Evolutionary conservation across 2,113 vertebrate species (phyloP), one percentile per base, ranked within the genome.

Genomic region (Colistium nudipinnis): DNA sequence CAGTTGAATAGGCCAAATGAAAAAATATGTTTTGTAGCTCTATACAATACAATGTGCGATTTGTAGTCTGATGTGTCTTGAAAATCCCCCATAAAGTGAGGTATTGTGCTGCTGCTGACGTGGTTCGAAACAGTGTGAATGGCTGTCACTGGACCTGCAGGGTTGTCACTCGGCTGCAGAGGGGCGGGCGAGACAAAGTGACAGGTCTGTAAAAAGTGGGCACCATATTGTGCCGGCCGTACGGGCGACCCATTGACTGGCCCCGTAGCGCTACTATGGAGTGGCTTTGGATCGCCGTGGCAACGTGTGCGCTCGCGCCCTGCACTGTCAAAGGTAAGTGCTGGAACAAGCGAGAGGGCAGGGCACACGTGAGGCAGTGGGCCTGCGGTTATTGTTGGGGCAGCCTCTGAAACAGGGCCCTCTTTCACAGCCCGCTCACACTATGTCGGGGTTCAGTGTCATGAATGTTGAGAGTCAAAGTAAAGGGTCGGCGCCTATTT

Each of bases 301-400:
- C 85, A 88, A 89, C 88, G 35, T 92, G 83, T 69, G 70, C 86
- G 74, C 85, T 93, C 41, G 51, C 66, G 68, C 83, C 80, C 70
- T 56, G 71, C 82, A 81, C 85, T 82, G 90, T 91, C 80, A 89
- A 91, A 88, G 92, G 93, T 93, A 92, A 91, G 91, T 90, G 87
- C 90, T 90, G 33, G 87, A 89, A 87, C 70, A 81, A 79, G 67
- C 80, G 70, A 52, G 70, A 70, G 61, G 49, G 48, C 64, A 70
- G 28, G 60, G 10, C 70, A 65, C 80, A 73, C 6, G 36, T 64
- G 63, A 59, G 87, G n/a, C 55, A 17, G 64, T 9, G 68, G 52
- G 47, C 27, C 78, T 71, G 2, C 48, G 22, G 72, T 57, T 70
- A 52, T 71, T 77, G 60, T 82, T 70, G 8, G 4, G 39, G 24